Evolutionary conservation across 2,797 vertebrate species (phyloP).

Genomic region (Bovichtus diacanthus): DNA sequence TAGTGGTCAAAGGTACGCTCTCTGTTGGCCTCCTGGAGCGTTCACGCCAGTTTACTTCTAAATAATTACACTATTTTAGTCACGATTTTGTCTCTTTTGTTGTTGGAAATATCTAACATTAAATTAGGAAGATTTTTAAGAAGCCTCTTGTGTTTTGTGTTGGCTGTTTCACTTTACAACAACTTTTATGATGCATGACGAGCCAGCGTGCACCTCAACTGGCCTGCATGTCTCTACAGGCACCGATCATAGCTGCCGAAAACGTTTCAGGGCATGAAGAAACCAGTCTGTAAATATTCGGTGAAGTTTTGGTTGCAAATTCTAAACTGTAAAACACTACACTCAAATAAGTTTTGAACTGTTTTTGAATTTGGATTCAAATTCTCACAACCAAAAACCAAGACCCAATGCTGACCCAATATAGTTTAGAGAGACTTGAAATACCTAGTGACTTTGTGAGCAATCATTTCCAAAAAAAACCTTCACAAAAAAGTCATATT

Average conservation of each 20-base stretch:
- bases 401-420: neutral
- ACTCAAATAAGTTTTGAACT: neutral
- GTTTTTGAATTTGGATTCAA: neutral
- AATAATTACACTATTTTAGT: neutral
- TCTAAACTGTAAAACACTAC: neutral
- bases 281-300: neutral
- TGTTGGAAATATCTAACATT: neutral
- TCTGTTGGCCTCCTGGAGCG: neutral
- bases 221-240: neutral
- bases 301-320: neutral
- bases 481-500: neutral
- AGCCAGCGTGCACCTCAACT: neutral
- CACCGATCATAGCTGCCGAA: neutral
- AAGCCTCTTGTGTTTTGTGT: neutral
- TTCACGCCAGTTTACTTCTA: neutral
- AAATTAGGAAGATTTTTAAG: neutral
- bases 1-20: conserved; percentile 47
- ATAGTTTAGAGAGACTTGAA: neutral
- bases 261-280: neutral
- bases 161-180: neutral
- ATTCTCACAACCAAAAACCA: neutral
- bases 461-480: neutral
- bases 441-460: conserved; percentile 1
- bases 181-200: neutral
- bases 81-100: neutral